A percentile compares a stretch with the other conserved stretches of the same genome.
Evolutionary conservation across 2,888 invertebrate species (phyloP).

Genomic region (Syritta pipiens): DNA sequence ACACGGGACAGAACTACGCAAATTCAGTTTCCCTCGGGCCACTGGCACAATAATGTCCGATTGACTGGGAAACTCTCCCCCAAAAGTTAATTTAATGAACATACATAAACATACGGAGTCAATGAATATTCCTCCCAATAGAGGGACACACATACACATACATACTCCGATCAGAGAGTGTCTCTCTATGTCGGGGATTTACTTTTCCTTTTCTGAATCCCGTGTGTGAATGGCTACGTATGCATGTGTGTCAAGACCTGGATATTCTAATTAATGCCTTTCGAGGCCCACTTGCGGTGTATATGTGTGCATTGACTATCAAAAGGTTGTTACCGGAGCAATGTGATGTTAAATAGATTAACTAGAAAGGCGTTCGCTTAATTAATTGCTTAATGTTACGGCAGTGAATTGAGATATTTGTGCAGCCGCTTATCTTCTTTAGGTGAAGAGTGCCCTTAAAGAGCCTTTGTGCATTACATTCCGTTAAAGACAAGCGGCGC

Average conservation of each 20-base stretch:
- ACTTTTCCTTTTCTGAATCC: conserved; percentile 17
- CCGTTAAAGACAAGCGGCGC: too few relatives aligned
- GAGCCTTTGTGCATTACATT: too few relatives aligned
- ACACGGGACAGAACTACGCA: conserved; percentile 15
- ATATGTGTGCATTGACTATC: background rate
- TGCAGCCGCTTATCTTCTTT: too few relatives aligned
- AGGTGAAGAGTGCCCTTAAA: too few relatives aligned
- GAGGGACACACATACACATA: background rate
- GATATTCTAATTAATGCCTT: conserved; percentile 31
- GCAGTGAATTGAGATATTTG: too few relatives aligned
- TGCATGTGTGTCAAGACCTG: too few relatives aligned
- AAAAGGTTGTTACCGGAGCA: background rate
- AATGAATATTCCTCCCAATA: too few relatives aligned
- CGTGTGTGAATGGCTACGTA: too few relatives aligned
- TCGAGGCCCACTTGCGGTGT: background rate
- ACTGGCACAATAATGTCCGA: conserved; percentile 1
- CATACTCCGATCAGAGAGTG: conserved; percentile 2
- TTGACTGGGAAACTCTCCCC: conserved; percentile 15
- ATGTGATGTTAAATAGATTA: conserved; percentile 3
- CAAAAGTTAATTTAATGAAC: conserved; percentile 33
- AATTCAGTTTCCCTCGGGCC: conserved; percentile 18
- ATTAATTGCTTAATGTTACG: too few relatives aligned
- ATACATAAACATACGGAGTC: background rate
- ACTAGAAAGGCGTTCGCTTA: conserved; percentile 5
- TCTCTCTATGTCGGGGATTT: conserved; percentile 11